Evolutionary conservation across 2,888 invertebrate species (phyloP), one percentile per base, ranked within the genome.

Genomic region (Macaria liturata): DNA sequence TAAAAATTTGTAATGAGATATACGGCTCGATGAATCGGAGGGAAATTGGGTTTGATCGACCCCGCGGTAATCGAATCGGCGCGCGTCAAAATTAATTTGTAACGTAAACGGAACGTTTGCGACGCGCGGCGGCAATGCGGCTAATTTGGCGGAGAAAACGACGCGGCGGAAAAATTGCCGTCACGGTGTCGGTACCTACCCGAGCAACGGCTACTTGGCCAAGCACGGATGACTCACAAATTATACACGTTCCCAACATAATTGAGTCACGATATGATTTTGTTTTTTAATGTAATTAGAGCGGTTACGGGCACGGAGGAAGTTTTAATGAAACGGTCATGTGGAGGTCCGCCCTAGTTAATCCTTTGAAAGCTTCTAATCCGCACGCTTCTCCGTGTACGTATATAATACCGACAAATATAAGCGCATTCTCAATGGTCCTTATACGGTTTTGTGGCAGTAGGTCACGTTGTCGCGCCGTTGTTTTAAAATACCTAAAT

Each of bases 281-380:
- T 82, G 78, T 71, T 79, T 77, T 74, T 65, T 62, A 74, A 75
- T 72, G 71, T 81, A 82, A 81, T 82, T 78, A 80, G 72, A 69
- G 62, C 62, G 69, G 74, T 66, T 63, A 57, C 60, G 65, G 59
- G 63, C 59, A 55, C 63, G 63, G 64, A 67, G 69, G 67, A 84
- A 83, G 74, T 84, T 83, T 84, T 82, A 84, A 84, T 83, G 81
- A 83, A 83, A 80, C 74, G 79, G 78, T 78, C 80, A 79, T 72
- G 71, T 72, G 72, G 72, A 73, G 76, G 80, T 75, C 75, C 72
- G 76, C 69, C 72, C 77, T 69, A 77, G 80, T 77, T 84, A 86
- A 87, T 85, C 86, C 83, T 82, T 83, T 81, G 79, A 83, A 83
- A 84, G 81, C 83, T 78, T 73, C 80, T 83, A 81, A 84, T 83